Conservation (phyloP, 2,113 vertebrate genomes). For the Petrocephalus microphthalmus region DNA sequence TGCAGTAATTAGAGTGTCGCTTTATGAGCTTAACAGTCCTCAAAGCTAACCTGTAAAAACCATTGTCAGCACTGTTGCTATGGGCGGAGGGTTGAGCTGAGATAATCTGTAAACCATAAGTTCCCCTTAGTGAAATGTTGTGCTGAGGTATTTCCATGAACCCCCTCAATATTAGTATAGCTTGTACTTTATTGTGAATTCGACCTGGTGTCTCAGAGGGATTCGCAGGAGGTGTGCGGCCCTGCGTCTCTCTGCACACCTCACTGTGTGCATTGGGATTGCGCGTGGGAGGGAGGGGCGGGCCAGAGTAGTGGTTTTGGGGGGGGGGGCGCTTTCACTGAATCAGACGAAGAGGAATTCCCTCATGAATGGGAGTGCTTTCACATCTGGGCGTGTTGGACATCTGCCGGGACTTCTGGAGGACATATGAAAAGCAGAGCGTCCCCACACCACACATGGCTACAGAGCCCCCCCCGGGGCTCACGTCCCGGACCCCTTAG, state of each 20-base stretch:
- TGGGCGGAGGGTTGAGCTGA: not conserved
- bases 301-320: constrained; percentile 1
- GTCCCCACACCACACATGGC: not conserved
- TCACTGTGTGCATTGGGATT: not conserved
- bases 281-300: constrained; percentile 53
- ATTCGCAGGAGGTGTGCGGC: not conserved
- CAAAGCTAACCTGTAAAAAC: not conserved
- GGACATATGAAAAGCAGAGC: constrained; percentile 19
- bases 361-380: constrained; percentile 66
- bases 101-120: not conserved
- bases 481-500: constrained; percentile 15
- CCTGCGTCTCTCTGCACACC: not conserved
- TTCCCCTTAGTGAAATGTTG: not conserved
- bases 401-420: constrained; percentile 52
- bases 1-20: not conserved
- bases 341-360: constrained; percentile 72
- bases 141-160: not conserved
- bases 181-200: not conserved
- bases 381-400: constrained; percentile 62
- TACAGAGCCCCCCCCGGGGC: constrained; percentile 18
- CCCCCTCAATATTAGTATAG: not conserved
- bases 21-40: not conserved
- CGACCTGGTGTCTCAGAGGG: not conserved
- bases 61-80: not conserved
- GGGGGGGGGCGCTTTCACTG: constrained; percentile 67